phyloP scores from a whole-genome alignment of 1,140 invertebrate genomes.

The Drosophila kikkawai region DNA sequence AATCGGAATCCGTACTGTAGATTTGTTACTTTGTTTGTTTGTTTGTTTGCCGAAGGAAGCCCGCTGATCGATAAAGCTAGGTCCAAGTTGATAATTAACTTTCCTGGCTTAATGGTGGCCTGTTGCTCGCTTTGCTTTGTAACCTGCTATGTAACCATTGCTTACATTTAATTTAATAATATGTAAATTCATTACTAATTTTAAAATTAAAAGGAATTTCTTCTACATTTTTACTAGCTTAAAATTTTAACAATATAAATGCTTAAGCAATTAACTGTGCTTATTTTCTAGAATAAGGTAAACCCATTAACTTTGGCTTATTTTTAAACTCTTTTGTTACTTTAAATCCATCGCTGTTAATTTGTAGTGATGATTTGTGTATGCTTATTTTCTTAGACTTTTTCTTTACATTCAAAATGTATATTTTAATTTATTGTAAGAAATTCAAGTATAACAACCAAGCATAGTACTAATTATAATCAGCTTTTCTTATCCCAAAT shows the following conservation, averaged over 20 bases:
- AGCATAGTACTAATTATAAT: not conserved
- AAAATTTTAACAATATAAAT: not conserved
- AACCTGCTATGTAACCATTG: not conserved
- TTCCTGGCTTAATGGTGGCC: conserved; percentile 32
- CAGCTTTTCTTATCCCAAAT: conserved; percentile 8
- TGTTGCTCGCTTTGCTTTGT: conserved; percentile 41
- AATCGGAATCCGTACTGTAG: conserved; percentile 47
- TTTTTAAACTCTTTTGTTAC: not conserved
- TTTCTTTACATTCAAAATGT: not conserved
- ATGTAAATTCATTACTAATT: not conserved
- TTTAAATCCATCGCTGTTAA: no score
- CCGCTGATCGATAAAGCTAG: conserved; percentile 34
- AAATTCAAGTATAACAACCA: not conserved
- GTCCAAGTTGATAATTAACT: conserved; percentile 18
- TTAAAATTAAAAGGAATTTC: not conserved
- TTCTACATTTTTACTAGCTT: not conserved
- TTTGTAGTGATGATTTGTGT: no score
- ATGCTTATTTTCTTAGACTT: not conserved
- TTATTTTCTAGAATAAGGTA: not conserved
- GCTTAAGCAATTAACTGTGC: not conserved
- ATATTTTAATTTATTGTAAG: not conserved
- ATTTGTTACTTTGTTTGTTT: conserved; percentile 37
- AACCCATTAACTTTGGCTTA: not conserved
- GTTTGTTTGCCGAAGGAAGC: conserved; percentile 33
- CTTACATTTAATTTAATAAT: not conserved